Evolutionary conservation across 1,140 invertebrate species (phyloP), one percentile per base, ranked within the genome.

Genomic region (Cyclina sinensis): DNA sequence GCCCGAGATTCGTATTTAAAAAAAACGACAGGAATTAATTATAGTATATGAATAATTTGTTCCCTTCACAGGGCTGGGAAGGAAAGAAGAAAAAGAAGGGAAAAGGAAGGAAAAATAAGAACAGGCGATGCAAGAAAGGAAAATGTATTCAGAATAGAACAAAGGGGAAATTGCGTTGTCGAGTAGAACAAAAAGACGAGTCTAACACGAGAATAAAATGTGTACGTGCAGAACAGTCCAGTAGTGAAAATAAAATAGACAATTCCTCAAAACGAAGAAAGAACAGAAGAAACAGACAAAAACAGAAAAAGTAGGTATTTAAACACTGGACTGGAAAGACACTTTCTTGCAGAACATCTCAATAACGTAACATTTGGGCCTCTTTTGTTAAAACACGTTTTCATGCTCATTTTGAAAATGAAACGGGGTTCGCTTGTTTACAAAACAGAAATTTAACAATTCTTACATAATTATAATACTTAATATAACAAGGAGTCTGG

Each of bases 161-260:
- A 21, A 81, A 81, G 37, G 39, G 16, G n/a, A 78, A 78, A n/a
- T 21, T 78, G 14, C 73, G 73, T 16, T 81, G 79, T 43, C 16
- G 37, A 9, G 48, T 57, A 4, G 35, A 59, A 81, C 54, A 62
- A 65, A 81, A 54, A 30, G 79, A 35, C 39, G 79, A 81, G 32
- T 24, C 30, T 9, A 39, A 37, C 27, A 62, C 57, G 79, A 81
- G 59, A 81, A 65, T 39, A 35, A 81, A 62, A 59, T 81, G 79
- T 32, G 46, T 27, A 39, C 35, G 30, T 1, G 5, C 30, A 24
- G 59, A 81, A 0, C 27, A 59, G 30, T 11, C 57, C 9, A 27
- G 1, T 48, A 78, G 30, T 24, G 51, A 65, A 43, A 46, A 37
- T 7, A 78, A 78, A 32, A 37, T 73, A 3, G 48, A 7, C 7